Evolutionary conservation across 2,797 vertebrate genomes (phyloP).

Genomic region (Oryzias dopingdopingensis): DNA sequence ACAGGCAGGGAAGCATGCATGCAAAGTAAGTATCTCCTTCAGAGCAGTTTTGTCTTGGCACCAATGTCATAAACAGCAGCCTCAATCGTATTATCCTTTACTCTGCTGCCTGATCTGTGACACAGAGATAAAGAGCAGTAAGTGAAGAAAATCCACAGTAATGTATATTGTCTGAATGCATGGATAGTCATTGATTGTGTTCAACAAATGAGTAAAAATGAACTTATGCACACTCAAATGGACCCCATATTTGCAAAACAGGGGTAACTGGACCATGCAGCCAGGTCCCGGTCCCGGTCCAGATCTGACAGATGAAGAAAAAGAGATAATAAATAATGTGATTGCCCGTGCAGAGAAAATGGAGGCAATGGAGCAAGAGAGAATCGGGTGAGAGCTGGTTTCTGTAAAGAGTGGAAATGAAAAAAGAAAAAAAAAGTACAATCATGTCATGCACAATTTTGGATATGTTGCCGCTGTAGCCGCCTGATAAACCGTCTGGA

Average conservation of each 20-base stretch:
- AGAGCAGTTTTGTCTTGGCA: constrained; percentile 3
- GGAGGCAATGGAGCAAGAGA: constrained; percentile 96
- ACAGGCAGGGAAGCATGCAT: constrained; percentile 69
- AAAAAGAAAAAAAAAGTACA: background rate
- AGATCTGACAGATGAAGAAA: constrained; percentile 95
- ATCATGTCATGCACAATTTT: constrained; percentile 4
- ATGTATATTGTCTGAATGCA: constrained; percentile 1
- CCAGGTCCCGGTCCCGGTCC: constrained; percentile 64
- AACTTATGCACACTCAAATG: constrained; percentile 17
- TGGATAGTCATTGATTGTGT: constrained; percentile 11
- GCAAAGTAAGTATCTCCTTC: constrained; percentile 56
- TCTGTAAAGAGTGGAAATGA: background rate
- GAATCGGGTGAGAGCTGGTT: constrained; percentile 85
- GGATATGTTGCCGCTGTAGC: constrained; percentile 65
- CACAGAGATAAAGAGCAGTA: constrained; percentile 77
- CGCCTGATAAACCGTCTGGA: constrained; percentile 92
- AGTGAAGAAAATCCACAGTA: constrained; percentile 48
- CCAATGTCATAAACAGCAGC: background rate
- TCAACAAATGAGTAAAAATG: constrained; percentile 9
- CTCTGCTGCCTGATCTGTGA: constrained; percentile 39
- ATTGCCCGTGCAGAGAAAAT: constrained; percentile 95
- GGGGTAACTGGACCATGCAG: constrained; percentile 71
- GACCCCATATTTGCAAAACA: constrained; percentile 51
- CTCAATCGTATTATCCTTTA: constrained; percentile 38
- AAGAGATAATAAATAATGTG: constrained; percentile 94